phyloP scores from a whole-genome alignment of 2,888 invertebrate species.

The Elegia similella region DNA sequence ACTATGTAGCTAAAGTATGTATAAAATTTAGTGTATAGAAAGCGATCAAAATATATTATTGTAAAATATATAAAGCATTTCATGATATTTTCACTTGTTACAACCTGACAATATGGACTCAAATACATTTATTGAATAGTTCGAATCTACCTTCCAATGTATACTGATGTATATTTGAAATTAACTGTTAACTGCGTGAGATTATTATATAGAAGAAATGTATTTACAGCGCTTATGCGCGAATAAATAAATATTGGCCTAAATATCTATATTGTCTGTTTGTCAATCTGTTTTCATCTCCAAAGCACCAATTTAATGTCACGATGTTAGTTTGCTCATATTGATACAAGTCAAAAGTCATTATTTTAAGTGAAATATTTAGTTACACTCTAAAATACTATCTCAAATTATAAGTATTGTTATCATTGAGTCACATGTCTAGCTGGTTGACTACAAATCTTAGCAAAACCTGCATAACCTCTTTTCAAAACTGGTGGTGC shows the following conservation, averaged over 20 bases:
- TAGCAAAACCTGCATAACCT: no score
- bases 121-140: constrained; percentile 32
- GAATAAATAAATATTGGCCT: constrained; percentile 35
- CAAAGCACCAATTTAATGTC: neutral
- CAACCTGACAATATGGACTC: constrained; percentile 62
- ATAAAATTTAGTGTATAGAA: constrained; percentile 40
- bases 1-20: constrained; percentile 61
- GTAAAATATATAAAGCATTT: constrained; percentile 37
- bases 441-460: no score
- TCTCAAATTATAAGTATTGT: no score
- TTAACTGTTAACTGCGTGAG: constrained; percentile 33
- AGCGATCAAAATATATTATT: constrained; percentile 35
- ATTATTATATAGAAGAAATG: constrained; percentile 27
- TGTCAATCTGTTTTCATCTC: constrained; percentile 1
- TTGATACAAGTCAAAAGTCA: neutral
- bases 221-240: constrained; percentile 25
- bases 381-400: neutral
- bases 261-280: constrained; percentile 35
- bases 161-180: constrained; percentile 36
- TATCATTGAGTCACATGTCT: no score
- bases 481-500: no score
- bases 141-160: constrained; percentile 43
- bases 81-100: constrained; percentile 57
- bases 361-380: neutral
- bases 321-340: neutral